A percentile compares a stretch with the other conserved stretches of the same genome.
phyloP scores from a whole-genome alignment of 2,113 vertebrate species.

The Tamias sibiricus region DNA sequence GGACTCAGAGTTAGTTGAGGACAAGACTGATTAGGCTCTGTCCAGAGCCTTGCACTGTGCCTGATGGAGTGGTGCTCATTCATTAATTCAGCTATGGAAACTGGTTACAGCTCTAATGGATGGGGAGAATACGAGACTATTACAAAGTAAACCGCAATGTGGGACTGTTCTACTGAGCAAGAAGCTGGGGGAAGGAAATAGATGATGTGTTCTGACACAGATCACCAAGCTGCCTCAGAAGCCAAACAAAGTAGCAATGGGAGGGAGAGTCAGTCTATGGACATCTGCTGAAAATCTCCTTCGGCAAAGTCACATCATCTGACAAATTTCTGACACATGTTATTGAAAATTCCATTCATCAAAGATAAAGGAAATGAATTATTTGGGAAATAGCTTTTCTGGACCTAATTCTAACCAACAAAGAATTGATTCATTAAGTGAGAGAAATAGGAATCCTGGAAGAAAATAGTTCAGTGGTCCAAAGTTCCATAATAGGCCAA shows the following conservation, averaged over 20 bases:
- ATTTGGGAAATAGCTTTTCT: conserved; percentile 63
- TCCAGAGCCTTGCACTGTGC: neutral
- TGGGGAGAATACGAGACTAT: neutral
- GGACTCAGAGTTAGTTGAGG: too few relatives aligned
- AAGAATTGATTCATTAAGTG: conserved; percentile 74
- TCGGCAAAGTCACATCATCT: conserved; percentile 63
- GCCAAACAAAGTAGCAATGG: conserved; percentile 11
- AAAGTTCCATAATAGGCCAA: neutral
- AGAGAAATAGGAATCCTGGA: conserved; percentile 44
- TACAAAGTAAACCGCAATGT: neutral
- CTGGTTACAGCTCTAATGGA: neutral
- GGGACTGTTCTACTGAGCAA: neutral
- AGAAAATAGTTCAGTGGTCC: conserved; percentile 22
- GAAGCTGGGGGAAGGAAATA: conserved; percentile 8
- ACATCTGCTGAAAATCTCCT: conserved; percentile 63
- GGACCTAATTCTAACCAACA: conserved; percentile 54
- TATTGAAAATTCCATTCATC: conserved; percentile 72
- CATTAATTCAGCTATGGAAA: neutral
- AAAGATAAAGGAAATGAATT: conserved; percentile 73
- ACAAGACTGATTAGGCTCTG: neutral
- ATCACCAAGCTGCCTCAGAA: conserved; percentile 18
- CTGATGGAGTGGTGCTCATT: neutral
- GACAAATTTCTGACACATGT: conserved; percentile 61
- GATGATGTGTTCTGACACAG: conserved; percentile 37
- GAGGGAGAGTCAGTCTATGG: neutral